These are phyloP conservation scores for Blennius ocellaris DNA, from an alignment of 2,113 vertebrate species.

Conservation along the genomic window DNA sequence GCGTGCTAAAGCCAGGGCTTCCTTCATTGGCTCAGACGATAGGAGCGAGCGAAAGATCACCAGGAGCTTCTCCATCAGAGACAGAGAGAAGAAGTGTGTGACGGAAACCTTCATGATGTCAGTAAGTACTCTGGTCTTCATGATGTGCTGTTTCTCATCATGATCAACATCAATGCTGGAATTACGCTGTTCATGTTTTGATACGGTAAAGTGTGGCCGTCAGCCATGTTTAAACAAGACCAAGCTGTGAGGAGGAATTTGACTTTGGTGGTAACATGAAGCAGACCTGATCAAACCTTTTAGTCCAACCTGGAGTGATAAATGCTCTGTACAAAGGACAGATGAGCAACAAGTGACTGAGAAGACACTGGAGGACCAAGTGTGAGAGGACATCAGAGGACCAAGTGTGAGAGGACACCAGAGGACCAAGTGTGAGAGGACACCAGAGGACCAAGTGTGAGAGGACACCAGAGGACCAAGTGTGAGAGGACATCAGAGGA, in stretches of 20 bases:
- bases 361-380: not conserved
- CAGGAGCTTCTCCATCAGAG: constrained; percentile 41
- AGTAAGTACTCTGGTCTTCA: constrained; percentile 80
- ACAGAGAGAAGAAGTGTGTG: constrained; percentile 51
- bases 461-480: no score
- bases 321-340: constrained; percentile 40
- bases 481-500: no score
- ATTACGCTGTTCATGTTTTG: not conserved
- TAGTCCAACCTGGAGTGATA: constrained; percentile 31
- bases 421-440: no score
- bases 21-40: constrained; percentile 61
- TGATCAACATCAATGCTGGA: not conserved
- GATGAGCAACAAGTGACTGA: not conserved
- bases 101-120: constrained; percentile 80
- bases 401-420: no score
- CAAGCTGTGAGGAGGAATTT: constrained; percentile 26
- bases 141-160: not conserved
- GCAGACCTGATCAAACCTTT: constrained; percentile 74
- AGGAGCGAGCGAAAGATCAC: constrained; percentile 71
- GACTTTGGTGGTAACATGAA: constrained; percentile 61
- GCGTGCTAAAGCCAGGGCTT: constrained; percentile 76
- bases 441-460: no score
- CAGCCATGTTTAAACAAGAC: constrained; percentile 5
- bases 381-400: no score
- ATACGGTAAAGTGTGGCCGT: constrained; percentile 11